Base-by-base conservation (phyloP, 2,113 vertebrate genomes). In the Patagioenas fasciata region DNA sequence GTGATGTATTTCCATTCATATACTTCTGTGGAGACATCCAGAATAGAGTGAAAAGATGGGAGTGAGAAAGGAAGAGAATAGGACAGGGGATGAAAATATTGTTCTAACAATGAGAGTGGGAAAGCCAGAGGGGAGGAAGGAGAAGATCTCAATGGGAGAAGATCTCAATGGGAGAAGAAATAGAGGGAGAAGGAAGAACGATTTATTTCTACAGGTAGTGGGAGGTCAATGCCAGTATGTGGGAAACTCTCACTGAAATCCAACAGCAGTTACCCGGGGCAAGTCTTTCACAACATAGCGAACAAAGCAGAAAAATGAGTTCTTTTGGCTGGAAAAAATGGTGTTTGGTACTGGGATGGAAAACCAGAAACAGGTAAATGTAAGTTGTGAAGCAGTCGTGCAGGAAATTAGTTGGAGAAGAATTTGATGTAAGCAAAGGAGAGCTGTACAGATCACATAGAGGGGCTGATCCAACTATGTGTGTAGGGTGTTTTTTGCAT, bases 351-450 rank as follows among this genome's bases (percentile, higher is more conserved):
- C 15, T 7, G 58, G 40, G 38, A 25, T 82, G 28, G 38, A 34
- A 65, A 77, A 77, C 29, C 57, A 73, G 50, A 42, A 69, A 21
- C 13, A 42, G 40, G 15, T 48, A 67, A 61, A 50, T 1, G 36
- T 5, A n/a, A 64, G 19, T 61, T 32, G 44, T 11, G 25, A 66
- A 24, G 44, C 28, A 80, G 32, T 10, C 24, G 5, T 58, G 31
- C 3, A 28, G 36, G 80, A 60, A 62, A 18, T 15, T 48, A 28
- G 24, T 3, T 47, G 36, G 73, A 56, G 24, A 66, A 77, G 64
- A 36, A 18, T 0, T 2, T 32, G 23, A 20, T 3, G 14, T 48
- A 51, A 80, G 40, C 2, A 0, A 28, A 61, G 50, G 25, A 58
- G 19, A n/a, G 31, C 18, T 23, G 28, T 48, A 25, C 32, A 88